Evolutionary conservation across 2,113 vertebrate species (phyloP), one percentile per base, ranked within the genome.

Genomic region (Centrocercus urophasianus): DNA sequence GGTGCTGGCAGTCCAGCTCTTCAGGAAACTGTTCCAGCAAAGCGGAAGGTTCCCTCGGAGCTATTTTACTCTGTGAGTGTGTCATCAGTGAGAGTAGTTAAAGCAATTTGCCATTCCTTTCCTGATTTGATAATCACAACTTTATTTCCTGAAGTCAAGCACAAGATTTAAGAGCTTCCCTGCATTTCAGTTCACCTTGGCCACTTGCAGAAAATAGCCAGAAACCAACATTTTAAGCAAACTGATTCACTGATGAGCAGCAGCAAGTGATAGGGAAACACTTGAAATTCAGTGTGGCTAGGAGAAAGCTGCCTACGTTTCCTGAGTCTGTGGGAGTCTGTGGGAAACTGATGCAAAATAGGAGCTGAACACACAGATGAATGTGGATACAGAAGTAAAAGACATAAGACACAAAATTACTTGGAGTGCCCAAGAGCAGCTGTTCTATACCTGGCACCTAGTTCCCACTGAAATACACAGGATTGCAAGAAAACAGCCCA

Each of bases 201-300:
- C 10, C 57, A 70, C 61, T 90, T 80, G n/a, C 48, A 77, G 70
- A 56, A 94, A 96, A 69, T 66, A 92, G 12, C 4, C 74, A 71
- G 67, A 66, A 69, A 88, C 70, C 71, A 89, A 32, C 13, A 67
- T 83, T 84, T 6, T 9, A 38, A 86, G 65, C 80, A 57, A 54
- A 54, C n/a, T 72, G n/a, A 69, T 79, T 88, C 10, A 25, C 93
- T 94, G 74, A 92, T 79, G 11, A 88, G n/a, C 30, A 73, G 60
- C 22, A 32, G 76, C 45, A 89, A 91, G 67, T 75, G 13, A 89
- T 40, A 85, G 27, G n/a, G 67, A 78, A 95, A 83, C 8, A 52
- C 69, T 86, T 92, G 82, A 94, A 93, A 94, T 92, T 89, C 88
- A 86, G 64, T 30, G 71, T 87, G 78, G 17, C 34, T 90, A 52